Conservation (phyloP, 2,888 invertebrate species). For the Drosophila rellima region DNA sequence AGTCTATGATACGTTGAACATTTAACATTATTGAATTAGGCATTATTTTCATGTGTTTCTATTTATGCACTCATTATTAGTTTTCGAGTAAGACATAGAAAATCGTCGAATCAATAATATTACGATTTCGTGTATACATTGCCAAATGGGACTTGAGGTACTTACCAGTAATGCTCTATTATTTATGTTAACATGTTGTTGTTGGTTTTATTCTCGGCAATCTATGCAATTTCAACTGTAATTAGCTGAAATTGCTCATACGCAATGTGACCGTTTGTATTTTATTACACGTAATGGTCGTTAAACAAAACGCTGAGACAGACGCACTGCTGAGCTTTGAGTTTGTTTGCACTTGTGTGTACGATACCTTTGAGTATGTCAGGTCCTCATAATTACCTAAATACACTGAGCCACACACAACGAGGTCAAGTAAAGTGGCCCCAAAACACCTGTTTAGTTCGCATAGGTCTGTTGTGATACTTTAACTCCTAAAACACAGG, state of each 20-base stretch:
- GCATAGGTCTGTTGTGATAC: constrained; percentile 10
- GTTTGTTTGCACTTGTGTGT: constrained; percentile 10
- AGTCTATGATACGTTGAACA: too few relatives aligned
- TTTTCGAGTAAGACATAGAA: background rate
- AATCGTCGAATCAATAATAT: constrained; percentile 5
- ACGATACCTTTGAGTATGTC: constrained; percentile 4
- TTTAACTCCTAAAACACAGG: background rate
- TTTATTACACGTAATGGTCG: constrained; percentile 47
- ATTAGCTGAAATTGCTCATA: constrained; percentile 37
- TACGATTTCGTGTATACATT: background rate
- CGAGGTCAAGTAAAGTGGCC: constrained; percentile 2
- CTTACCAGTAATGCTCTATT: constrained; percentile 27
- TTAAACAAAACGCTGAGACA: constrained; percentile 49
- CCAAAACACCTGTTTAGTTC: constrained; percentile 55
- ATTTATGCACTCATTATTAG: background rate
- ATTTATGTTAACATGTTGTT: constrained; percentile 25
- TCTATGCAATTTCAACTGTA: constrained; percentile 31
- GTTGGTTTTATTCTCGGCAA: constrained; percentile 22
- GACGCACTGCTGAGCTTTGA: constrained; percentile 8
- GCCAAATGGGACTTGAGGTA: constrained; percentile 1
- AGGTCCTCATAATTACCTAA: constrained; percentile 39
- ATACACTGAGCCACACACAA: constrained; percentile 15
- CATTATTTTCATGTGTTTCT: too few relatives aligned
- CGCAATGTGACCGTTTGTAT: constrained; percentile 28
- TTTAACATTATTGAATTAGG: too few relatives aligned